Conservation (phyloP, 2,888 invertebrate genomes). For the Zelleria hepariella region DNA sequence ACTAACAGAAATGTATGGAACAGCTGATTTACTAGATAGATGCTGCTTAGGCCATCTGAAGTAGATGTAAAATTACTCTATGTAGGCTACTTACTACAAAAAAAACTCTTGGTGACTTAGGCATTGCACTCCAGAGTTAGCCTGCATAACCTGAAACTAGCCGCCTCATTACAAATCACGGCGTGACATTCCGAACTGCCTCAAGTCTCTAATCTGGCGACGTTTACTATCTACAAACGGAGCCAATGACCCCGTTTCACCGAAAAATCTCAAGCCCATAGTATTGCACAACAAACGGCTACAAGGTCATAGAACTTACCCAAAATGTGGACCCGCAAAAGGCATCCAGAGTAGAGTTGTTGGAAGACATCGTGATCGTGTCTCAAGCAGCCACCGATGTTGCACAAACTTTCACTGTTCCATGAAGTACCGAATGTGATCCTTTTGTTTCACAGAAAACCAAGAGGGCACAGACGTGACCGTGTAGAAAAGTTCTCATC, state of each 20-base stretch:
- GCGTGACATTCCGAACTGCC: background rate
- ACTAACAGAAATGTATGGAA: too few relatives aligned
- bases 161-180: too few relatives aligned
- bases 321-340: conserved; percentile 87
- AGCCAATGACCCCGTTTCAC: background rate
- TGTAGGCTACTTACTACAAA: too few relatives aligned
- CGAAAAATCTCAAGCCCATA: background rate
- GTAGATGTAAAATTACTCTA: too few relatives aligned
- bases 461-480: background rate
- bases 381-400: background rate
- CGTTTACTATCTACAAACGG: background rate
- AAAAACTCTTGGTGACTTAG: too few relatives aligned
- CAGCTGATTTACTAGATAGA: too few relatives aligned
- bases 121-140: too few relatives aligned
- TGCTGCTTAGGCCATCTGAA: too few relatives aligned
- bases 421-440: background rate
- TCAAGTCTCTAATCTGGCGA: background rate
- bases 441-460: background rate
- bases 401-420: background rate
- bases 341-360: conserved; percentile 77
- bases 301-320: conserved; percentile 70
- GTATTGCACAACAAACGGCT: background rate
- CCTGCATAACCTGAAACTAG: too few relatives aligned
- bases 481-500: background rate
- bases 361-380: conserved; percentile 63